Evolutionary conservation across 2,888 invertebrate genomes (phyloP).

Genomic region (Nebria brevicollis): DNA sequence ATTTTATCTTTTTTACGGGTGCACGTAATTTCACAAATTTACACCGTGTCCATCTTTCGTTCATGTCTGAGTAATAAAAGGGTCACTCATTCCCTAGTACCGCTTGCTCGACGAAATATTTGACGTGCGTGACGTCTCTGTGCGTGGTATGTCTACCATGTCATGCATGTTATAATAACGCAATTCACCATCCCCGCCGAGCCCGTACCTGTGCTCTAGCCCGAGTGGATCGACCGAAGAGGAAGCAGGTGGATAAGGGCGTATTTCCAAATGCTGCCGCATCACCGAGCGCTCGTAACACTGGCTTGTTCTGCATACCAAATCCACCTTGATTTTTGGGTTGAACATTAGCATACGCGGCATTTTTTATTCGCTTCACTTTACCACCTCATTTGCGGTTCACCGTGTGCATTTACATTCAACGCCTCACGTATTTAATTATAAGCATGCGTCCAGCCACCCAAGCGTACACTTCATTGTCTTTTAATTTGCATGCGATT

Average conservation of each 20-base stretch:
- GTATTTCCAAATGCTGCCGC: background rate
- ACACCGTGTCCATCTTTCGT: constrained; percentile 12
- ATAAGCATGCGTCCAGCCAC: background rate
- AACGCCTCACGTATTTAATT: constrained; percentile 1
- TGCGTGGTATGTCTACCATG: constrained; percentile 20
- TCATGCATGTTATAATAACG: constrained; percentile 22
- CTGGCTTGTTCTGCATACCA: constrained; percentile 9
- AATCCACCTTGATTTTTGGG: constrained; percentile 13
- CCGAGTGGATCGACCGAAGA: no score
- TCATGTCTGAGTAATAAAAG: constrained; percentile 2
- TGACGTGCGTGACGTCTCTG: constrained; percentile 4
- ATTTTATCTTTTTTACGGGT: background rate
- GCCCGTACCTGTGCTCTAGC: background rate
- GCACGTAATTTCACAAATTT: constrained; percentile 9
- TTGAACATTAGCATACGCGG: background rate
- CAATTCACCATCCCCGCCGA: constrained; percentile 3
- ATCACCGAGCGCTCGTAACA: background rate
- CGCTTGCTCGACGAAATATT: background rate
- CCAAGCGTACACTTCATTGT: background rate
- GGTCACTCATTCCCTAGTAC: background rate
- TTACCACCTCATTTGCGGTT: background rate
- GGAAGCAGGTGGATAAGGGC: no score
- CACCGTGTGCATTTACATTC: background rate
- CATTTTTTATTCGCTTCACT: background rate
- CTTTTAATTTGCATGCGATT: background rate